Evolutionary conservation across 1,140 invertebrate species (phyloP).

Genomic region (Macrotrachela quadricornifera): DNA sequence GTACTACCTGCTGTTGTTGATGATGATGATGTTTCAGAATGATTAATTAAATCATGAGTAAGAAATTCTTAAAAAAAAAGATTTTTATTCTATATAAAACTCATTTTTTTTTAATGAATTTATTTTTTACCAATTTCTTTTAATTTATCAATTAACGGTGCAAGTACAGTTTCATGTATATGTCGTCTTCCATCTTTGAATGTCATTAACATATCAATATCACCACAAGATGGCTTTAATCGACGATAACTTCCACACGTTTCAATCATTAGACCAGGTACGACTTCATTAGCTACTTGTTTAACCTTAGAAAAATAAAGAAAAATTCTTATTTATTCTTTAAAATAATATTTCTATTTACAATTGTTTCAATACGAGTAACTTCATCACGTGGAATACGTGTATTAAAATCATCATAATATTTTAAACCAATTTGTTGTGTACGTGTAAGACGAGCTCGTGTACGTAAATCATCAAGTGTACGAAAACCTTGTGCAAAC

Average conservation of each 20-base stretch:
- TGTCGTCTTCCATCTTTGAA: conserved; percentile 25
- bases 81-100: too few species aligned
- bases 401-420: conserved; percentile 34
- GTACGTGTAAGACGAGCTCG: conserved; percentile 32
- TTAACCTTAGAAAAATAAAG: conserved; percentile 12
- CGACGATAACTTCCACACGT: conserved; percentile 36
- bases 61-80: conserved; percentile 26
- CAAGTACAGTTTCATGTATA: too few species aligned
- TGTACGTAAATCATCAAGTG: conserved; percentile 31
- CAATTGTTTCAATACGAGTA: conserved; percentile 24
- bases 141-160: too few species aligned
- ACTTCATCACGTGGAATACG: conserved; percentile 35
- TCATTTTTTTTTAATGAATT: too few species aligned
- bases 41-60: conserved; percentile 33
- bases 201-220: conserved; percentile 35
- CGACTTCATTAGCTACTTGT: conserved; percentile 14
- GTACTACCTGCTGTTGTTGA: conserved; percentile 15
- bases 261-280: conserved; percentile 22
- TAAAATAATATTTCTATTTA: conserved; percentile 14
- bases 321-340: too few species aligned
- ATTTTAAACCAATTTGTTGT: conserved; percentile 34
- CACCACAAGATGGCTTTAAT: conserved; percentile 33
- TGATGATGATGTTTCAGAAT: background rate
- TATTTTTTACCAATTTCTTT: too few species aligned
- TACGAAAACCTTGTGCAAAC: conserved; percentile 27